Percentiles rank a stretch among this genome's conserved stretches.
phyloP scores from a whole-genome alignment of 2,113 vertebrate species.

The Condylura cristata region DNA sequence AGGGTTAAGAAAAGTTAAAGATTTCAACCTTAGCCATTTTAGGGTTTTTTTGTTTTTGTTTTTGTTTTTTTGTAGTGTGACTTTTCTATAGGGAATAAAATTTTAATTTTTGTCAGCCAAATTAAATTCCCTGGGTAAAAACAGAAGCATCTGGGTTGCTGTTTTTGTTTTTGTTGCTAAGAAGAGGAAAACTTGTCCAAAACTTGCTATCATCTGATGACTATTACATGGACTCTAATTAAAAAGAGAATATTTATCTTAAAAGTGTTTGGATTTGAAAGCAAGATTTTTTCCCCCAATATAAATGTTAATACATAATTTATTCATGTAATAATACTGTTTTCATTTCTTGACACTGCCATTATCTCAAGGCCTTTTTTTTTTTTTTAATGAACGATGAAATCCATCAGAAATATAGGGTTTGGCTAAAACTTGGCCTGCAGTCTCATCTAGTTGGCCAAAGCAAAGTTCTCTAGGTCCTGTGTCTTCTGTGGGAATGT shows the following conservation, averaged over 20 bases:
- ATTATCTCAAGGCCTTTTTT: background rate
- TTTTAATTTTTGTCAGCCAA: background rate
- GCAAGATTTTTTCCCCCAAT: background rate
- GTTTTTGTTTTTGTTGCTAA: constrained; percentile 26
- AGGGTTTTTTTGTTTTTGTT: background rate
- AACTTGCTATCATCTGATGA: background rate
- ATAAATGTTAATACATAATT: background rate
- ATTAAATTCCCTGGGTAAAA: constrained; percentile 30
- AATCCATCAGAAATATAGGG: background rate
- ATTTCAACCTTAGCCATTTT: constrained; percentile 29
- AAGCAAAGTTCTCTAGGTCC: background rate
- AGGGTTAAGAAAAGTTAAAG: background rate
- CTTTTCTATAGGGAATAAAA: background rate
- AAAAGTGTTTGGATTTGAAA: constrained; percentile 22
- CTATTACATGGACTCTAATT: background rate
- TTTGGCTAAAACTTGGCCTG: background rate
- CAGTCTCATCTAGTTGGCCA: background rate
- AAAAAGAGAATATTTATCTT: constrained; percentile 39
- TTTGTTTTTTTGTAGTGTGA: background rate
- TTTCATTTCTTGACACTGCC: background rate
- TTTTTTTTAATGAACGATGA: background rate
- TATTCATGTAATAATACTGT: background rate
- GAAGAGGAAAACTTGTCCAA: constrained; percentile 6
- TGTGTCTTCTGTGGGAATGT: background rate
- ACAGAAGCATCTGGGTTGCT: background rate